phyloP scores from a whole-genome alignment of 2,797 vertebrate genomes.

The Siniperca obscura region DNA sequence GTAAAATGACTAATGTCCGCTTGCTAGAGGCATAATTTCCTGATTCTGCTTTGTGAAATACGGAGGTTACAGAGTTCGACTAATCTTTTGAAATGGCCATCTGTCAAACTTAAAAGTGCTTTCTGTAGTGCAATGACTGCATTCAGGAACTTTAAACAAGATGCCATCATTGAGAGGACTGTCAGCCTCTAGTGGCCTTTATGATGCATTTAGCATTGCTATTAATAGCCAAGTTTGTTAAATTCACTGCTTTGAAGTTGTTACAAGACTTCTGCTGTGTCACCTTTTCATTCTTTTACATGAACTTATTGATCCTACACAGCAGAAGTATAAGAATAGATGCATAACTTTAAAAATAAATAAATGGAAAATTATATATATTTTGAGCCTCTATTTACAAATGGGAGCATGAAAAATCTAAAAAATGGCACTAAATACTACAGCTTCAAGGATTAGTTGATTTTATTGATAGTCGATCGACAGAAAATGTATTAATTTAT shows the following conservation, averaged over 20 bases:
- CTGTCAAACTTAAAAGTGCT: background rate
- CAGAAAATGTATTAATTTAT: too few species aligned
- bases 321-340: background rate
- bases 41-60: constrained; percentile 23
- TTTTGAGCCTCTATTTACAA: background rate
- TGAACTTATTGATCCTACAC: background rate
- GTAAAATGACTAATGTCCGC: constrained; percentile 37
- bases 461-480: background rate
- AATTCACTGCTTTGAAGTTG: background rate
- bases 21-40: background rate
- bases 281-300: background rate
- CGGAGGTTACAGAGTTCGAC: constrained; percentile 32
- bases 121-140: too few species aligned
- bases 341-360: background rate
- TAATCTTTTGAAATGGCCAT: background rate
- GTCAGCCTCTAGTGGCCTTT: constrained; percentile 56
- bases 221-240: background rate
- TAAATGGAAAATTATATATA: background rate
- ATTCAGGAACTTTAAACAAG: background rate
- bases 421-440: background rate
- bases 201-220: background rate
- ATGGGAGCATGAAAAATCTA: background rate
- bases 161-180: background rate
- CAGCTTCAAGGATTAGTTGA: background rate
- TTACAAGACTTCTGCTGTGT: background rate